Evolutionary conservation across 2,888 invertebrate genomes (phyloP).

Genomic region (Eulithis prunata): DNA sequence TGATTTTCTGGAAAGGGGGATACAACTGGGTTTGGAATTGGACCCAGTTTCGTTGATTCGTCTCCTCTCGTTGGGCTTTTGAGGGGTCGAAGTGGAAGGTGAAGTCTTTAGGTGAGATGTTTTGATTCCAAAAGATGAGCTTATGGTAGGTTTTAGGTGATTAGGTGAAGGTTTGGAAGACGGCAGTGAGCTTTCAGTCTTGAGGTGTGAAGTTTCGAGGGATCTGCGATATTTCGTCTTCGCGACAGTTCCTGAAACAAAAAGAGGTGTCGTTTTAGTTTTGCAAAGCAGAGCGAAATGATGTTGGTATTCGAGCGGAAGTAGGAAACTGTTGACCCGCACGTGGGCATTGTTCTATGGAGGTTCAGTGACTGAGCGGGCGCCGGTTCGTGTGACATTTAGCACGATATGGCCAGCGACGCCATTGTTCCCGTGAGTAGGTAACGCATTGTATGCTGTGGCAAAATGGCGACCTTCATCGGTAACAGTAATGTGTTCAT

Average conservation of each 20-base stretch:
- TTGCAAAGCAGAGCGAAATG: constrained; percentile 32
- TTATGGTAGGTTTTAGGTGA: constrained; percentile 59
- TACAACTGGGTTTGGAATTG: constrained; percentile 73
- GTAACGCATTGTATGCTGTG: constrained; percentile 50
- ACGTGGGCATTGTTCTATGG: constrained; percentile 67
- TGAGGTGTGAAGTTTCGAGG: constrained; percentile 70
- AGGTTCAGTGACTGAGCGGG: constrained; percentile 72
- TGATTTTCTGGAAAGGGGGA: constrained; percentile 74
- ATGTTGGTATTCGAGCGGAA: constrained; percentile 51
- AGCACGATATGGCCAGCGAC: constrained; percentile 60
- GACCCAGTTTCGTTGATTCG: constrained; percentile 64
- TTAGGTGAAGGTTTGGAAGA: constrained; percentile 79
- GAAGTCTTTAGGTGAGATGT: constrained; percentile 63
- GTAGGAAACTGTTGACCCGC: constrained; percentile 66
- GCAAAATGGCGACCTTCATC: constrained; percentile 19
- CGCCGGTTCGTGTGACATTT: constrained; percentile 64
- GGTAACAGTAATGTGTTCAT: constrained; percentile 24
- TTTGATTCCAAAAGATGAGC: constrained; percentile 70
- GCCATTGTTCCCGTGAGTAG: constrained; percentile 62
- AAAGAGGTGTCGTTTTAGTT: constrained; percentile 38
- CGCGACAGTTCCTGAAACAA: constrained; percentile 75
- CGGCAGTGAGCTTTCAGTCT: constrained; percentile 78
- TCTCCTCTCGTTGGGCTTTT: constrained; percentile 67
- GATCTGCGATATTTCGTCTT: constrained; percentile 71
- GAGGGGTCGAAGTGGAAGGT: constrained; percentile 51